phyloP scores from a whole-genome alignment of 2,797 vertebrate species.

The Darevskia mixta region DNA sequence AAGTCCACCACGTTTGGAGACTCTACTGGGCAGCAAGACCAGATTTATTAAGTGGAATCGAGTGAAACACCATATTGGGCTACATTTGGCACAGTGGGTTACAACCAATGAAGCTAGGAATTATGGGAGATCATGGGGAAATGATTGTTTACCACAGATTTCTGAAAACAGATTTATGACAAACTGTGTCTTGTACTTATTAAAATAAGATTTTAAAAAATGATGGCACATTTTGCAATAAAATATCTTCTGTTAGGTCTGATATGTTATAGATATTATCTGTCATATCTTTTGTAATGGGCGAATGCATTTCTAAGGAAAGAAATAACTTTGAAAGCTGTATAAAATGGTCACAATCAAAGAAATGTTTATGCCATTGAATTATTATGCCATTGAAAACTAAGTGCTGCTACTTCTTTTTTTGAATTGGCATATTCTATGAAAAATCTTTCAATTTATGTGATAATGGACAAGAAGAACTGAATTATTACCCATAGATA shows the following conservation, averaged over 20 bases:
- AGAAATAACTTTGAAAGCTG: slow-evolving; percentile 29
- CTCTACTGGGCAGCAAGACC: not conserved
- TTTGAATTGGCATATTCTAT: slow-evolving; percentile 13
- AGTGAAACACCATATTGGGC: too few species aligned
- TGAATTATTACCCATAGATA: slow-evolving; percentile 7
- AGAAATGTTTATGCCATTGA: too few species aligned
- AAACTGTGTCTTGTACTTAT: not conserved
- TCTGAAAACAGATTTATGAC: not conserved
- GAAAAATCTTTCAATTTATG: slow-evolving; percentile 21
- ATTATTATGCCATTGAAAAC: slow-evolving; percentile 43
- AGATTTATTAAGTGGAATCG: not conserved
- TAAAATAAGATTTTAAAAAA: slow-evolving; percentile 32
- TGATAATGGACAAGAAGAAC: slow-evolving; percentile 2
- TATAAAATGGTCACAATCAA: slow-evolving; percentile 26
- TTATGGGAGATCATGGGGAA: not conserved
- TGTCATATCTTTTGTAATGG: slow-evolving; percentile 24
- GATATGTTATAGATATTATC: not conserved
- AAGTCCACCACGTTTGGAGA: not conserved
- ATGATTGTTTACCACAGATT: not conserved
- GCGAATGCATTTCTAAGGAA: slow-evolving; percentile 10
- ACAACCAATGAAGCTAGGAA: not conserved
- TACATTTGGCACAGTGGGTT: not conserved
- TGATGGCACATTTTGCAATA: slow-evolving; percentile 38
- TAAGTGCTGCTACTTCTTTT: slow-evolving; percentile 33
- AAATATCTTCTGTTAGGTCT: not conserved